Evolutionary conservation across 2,888 invertebrate genomes (phyloP), one percentile per base, ranked within the genome.

Genomic region (Parapristionchus giblindavisi): DNA sequence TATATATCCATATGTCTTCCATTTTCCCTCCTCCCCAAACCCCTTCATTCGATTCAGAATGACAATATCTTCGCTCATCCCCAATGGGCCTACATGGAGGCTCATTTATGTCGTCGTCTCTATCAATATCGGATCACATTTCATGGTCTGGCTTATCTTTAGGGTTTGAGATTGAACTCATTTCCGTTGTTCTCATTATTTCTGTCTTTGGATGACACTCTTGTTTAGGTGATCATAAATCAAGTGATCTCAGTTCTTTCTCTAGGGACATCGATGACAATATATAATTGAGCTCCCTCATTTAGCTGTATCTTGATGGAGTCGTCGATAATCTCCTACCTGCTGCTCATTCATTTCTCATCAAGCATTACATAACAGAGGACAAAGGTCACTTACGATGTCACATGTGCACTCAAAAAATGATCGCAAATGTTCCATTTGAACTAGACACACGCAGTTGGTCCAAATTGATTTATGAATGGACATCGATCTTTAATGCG

Each of bases 321-420:
- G 85, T 85, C 21, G 85, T 85, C n/a, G 85, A 86, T 76, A 85
- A 85, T 76, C 75, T 85, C 8, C 75, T 85, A 4, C 84, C 85
- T 6, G 81, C 85, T 3, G 85, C 85, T 21, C 75, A 79, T 76
- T 78, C 83, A 3, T 85, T 79, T 68, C 79, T 85, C 51, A 54
- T 83, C 21, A 74, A 77, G 27, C 75, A 81, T 27, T 85, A 85
- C 70, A 75, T 77, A 27, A 78, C 63, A 6, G 78, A 79, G 68
- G 78, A 80, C 48, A 77, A 73, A 54, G 83, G 82, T 82, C 1
- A 48, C 48, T 72, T 43, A n/a, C n/a, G n/a, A n/a, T n/a, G n/a
- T n/a, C n/a, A n/a, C n/a, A n/a, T n/a, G n/a, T n/a, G n/a, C n/a
- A n/a, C n/a, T n/a, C n/a, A n/a, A n/a, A n/a, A n/a, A n/a, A n/a